Evolutionary conservation across 2,797 vertebrate genomes (phyloP), one percentile per base, ranked within the genome.

Genomic region (Acrossocheilus fasciatus): DNA sequence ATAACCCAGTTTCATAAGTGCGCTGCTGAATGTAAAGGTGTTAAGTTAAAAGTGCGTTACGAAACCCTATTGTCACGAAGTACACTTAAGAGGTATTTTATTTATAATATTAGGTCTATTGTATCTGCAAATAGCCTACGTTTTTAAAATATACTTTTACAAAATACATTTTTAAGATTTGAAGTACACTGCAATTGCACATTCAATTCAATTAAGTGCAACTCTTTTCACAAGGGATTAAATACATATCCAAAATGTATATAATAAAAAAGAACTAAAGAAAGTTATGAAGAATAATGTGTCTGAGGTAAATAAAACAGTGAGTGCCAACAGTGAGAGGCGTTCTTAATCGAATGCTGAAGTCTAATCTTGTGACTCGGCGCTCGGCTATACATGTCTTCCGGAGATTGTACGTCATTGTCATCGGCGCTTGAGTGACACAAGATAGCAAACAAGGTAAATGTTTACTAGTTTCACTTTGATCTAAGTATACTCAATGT

Each of bases 391-490:
- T 23, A 0, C 1, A 73, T 4, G 89, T 62, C 89, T 90, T 36
- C 4, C 20, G 9, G 62, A 20, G 39, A 85, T 62, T 72, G 36
- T 47, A 78, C 81, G 79, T 62, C 81, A 39, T 39, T 39, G 39
- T 5, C 68, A 75, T 82, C 72, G 64, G 74, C 75, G 75, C 34
- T 62, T 81, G 81, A 66, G 66, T 85, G 50, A 78, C 15, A 76
- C 47, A 52, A 82, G 68, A 68, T 79, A 82, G 66, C 84, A 81
- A 86, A 83, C 69, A 66, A 86, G 90, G 79, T 91, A 90, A 88
- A 77, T 45, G 62, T 88, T 88, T 77, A 89, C 82, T 62, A 26
- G 50, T 73, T 47, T 62, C n/a, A 4, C 14, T 50, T 73, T 68
- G 26, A 73, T 11, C 3, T 26, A 30, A 3, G 15, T 23, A 6